Conservation (phyloP, 2,797 vertebrate genomes). For the Centroberyx gerrardi region DNA sequence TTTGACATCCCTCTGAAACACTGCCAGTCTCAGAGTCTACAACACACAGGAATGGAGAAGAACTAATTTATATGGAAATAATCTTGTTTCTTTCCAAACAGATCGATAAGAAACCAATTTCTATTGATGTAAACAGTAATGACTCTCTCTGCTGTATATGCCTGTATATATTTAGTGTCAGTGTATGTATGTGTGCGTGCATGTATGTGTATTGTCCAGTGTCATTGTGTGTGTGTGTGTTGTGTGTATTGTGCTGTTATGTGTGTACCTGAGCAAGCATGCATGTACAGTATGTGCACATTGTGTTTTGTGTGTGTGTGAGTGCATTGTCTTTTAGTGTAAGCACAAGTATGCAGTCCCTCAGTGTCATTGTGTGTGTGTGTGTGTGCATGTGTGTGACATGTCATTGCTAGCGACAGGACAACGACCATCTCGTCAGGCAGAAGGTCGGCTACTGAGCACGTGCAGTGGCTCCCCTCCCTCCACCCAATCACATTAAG, state of each 20-base stretch:
- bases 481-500: conserved; percentile 67
- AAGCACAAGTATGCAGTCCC: too few relatives aligned
- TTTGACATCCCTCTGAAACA: neutral
- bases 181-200: neutral
- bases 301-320: conserved; percentile 9
- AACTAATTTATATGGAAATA: conserved; percentile 25
- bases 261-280: neutral
- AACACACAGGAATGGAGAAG: neutral
- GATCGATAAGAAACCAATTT: conserved; percentile 43
- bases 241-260: neutral
- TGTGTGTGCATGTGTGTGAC: neutral
- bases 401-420: conserved; percentile 31
- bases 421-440: conserved; percentile 39
- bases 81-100: conserved; percentile 1
- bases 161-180: conserved; percentile 4
- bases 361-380: neutral
- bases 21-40: neutral
- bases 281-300: conserved; percentile 7
- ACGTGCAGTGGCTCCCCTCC: conserved; percentile 1
- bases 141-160: conserved; percentile 21
- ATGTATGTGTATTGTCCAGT: conserved; percentile 6
- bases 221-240: conserved; percentile 8
- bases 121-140: conserved; percentile 24
- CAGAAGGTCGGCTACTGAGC: conserved; percentile 32
- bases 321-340: neutral